Evolutionary conservation across 2,888 invertebrate genomes (phyloP), one percentile per base, ranked within the genome.

Genomic region (Arge pagana): DNA sequence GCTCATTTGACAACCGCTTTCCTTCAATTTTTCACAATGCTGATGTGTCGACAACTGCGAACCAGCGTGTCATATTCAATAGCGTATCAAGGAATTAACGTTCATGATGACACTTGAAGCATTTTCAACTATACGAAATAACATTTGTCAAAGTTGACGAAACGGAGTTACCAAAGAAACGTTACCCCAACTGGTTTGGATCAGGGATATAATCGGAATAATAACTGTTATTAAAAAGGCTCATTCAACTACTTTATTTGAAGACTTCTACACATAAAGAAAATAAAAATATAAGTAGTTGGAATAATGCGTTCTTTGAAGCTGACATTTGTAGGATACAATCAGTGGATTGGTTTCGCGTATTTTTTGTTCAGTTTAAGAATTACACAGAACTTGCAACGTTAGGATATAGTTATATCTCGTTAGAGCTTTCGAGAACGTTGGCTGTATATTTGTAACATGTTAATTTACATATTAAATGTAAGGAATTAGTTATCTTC

Each of bases 151-250:
- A n/a, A n/a, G n/a, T n/a, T n/a, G n/a, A n/a, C n/a, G n/a, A n/a
- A n/a, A n/a, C n/a, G n/a, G n/a, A n/a, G n/a, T n/a, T n/a, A n/a
- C n/a, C n/a, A n/a, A n/a, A n/a, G n/a, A n/a, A n/a, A n/a, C n/a
- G n/a, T n/a, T n/a, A n/a, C n/a, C n/a, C n/a, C n/a, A n/a, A n/a
- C n/a, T n/a, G n/a, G n/a, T n/a, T n/a, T n/a, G n/a, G n/a, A n/a
- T n/a, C 7, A 45, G 45, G 45, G 30, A 15, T 40, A 16, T 41
- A 23, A 39, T 40, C 28, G 39, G 31, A 50, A 50, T 28, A 41
- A 50, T 50, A 28, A 31, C 31, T 50, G 31, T 50, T 40, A 41
- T 50, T 41, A 50, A 50, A 50, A 50, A 50, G 40, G 33, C 50
- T 50, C 40, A 50, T 33, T 37, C 31, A 21, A 33, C 50, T 41